Base-by-base conservation (phyloP, 1,140 invertebrate genomes). In the Drosophila repleta region DNA sequence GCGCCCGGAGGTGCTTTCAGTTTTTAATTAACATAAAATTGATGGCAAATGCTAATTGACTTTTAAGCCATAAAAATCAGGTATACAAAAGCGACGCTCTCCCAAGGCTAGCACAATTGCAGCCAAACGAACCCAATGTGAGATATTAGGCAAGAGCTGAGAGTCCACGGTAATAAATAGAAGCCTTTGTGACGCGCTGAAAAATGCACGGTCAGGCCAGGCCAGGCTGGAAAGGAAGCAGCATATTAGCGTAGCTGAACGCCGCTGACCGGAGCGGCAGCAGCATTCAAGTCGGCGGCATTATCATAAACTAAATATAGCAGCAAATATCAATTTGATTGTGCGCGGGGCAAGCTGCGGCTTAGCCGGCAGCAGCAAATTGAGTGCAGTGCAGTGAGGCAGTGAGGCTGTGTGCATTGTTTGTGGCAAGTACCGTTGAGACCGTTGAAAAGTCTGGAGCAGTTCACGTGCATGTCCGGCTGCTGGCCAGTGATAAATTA, bases 241-340 rank as follows among this genome's bases (percentile, higher is more conserved):
- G 68, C 76, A 67, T 81, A 81, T 81, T 81, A 81, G 73, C 78
- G 56, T 52, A 57, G 55, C 39, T 17, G 21, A 51, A 37, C 20
- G 32, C 5, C 1, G 11, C 11, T 8, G 11, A 74, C 35, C 60
- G 52, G 43, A 57, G 56, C 45, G 51, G 51, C 20, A 32, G 66
- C 26, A 29, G 63, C 63, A 15, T 60, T 60, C 29, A 67, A 67
- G 62, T 72, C 76, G 82, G 70, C 83, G 83, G 83, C 82, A 88
- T 87, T 88, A 87, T 87, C 82, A 87, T 87, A 87, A 87, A 87
- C 82, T 87, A 87, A 87, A 87, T 87, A 83, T 88, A 87, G 75
- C 82, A 87, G 82, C 83, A 88, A 87, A 87, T 87, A 87, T 87
- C 82, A 87, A 87, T 87, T 87, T 87, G 83, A 87, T 87, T 87